Evolutionary conservation across 2,113 vertebrate genomes (phyloP).

Genomic region (Pica pica): DNA sequence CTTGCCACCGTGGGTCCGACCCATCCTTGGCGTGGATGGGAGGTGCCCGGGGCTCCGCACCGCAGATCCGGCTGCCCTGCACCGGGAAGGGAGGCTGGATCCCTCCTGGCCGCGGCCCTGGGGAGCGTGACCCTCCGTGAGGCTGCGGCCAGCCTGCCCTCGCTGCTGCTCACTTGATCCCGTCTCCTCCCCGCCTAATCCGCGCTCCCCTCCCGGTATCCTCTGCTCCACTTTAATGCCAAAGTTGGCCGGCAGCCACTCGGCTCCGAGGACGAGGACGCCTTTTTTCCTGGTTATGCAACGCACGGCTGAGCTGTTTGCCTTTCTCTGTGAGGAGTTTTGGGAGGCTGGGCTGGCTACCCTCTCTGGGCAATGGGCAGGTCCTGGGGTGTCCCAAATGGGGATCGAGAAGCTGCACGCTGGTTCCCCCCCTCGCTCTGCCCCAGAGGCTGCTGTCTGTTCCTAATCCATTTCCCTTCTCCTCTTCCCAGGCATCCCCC

Average conservation of each 20-base stretch:
- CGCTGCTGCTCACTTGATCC: conserved; percentile 21
- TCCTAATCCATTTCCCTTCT: not conserved
- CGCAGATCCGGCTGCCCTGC: fast-evolving
- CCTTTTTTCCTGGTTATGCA: conserved; percentile 14
- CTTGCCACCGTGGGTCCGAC: not conserved
- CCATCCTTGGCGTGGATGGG: not conserved
- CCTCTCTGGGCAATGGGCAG: not conserved
- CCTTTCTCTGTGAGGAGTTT: not conserved
- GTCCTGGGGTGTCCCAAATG: not conserved
- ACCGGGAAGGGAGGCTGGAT: not conserved
- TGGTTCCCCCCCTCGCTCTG: fast-evolving
- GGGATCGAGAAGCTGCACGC: fast-evolving
- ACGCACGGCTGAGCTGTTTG: not conserved
- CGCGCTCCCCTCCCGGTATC: not conserved
- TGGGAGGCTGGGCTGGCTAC: not conserved
- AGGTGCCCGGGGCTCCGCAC: not conserved
- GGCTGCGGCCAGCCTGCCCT: not conserved
- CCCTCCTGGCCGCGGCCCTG: fast-evolving
- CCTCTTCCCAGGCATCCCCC: not conserved
- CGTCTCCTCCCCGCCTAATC: not conserved
- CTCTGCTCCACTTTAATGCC: conserved; percentile 31
- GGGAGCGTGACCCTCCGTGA: not conserved
- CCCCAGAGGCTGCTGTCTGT: fast-evolving
- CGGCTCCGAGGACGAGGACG: not conserved
- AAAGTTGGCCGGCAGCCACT: conserved; percentile 31